phyloP scores from a whole-genome alignment of 2,797 vertebrate species.

The Columba guinea region DNA sequence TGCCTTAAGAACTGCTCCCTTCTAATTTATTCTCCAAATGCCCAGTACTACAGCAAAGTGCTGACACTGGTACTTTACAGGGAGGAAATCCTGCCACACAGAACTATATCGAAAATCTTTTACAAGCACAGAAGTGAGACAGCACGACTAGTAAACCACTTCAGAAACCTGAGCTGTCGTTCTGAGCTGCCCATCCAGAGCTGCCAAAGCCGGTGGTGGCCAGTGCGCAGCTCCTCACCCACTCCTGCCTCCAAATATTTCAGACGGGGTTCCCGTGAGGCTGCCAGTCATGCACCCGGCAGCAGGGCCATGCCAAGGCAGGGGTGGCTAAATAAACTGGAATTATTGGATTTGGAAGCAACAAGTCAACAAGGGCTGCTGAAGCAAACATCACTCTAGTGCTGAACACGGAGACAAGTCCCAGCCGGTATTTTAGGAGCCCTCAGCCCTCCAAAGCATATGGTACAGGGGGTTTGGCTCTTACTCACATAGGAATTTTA shows the following conservation, averaged over 20 bases:
- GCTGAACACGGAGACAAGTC: background rate
- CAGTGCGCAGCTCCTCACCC: background rate
- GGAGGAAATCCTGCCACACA: background rate
- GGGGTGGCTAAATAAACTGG: background rate
- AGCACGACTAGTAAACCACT: background rate
- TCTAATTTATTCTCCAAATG: conserved; percentile 22
- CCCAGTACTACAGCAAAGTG: background rate
- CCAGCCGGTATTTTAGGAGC: background rate
- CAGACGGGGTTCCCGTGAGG: background rate
- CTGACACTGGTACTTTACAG: background rate
- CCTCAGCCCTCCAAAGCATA: background rate
- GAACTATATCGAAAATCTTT: background rate
- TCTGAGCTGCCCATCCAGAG: background rate
- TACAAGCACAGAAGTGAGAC: background rate
- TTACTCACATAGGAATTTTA: background rate
- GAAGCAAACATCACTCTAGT: background rate
- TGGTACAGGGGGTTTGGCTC: background rate
- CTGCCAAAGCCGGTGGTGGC: background rate
- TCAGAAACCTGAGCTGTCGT: background rate
- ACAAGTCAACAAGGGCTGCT: background rate
- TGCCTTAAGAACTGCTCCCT: background rate
- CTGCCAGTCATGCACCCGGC: background rate
- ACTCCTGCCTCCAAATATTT: background rate
- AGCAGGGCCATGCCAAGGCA: background rate
- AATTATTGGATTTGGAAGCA: background rate